Conservation (phyloP, 2,113 vertebrate genomes). For the Cyanoderma ruficeps region DNA sequence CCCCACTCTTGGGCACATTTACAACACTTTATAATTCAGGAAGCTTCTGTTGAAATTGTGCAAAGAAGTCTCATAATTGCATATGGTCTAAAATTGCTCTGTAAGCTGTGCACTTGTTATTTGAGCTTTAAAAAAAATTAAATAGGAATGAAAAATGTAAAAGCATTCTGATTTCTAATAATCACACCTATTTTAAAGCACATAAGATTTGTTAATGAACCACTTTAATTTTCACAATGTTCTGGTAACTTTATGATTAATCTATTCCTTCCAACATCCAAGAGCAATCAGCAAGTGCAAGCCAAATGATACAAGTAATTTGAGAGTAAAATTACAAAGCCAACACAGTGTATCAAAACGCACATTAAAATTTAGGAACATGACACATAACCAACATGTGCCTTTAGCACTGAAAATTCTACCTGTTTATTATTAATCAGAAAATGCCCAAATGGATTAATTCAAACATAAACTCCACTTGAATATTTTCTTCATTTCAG, state of each 20-base stretch:
- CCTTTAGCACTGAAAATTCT: background rate
- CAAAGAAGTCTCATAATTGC: background rate
- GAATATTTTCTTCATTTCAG: background rate
- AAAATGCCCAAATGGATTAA: background rate
- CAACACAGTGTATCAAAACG: background rate
- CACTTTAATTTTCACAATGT: background rate
- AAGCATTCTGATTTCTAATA: background rate
- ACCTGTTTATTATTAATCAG: background rate
- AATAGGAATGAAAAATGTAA: background rate
- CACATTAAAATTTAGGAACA: background rate
- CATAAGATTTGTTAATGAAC: background rate
- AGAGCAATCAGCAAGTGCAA: background rate
- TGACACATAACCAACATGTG: background rate
- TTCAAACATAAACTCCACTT: background rate
- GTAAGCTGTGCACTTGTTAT: background rate
- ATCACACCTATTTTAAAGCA: background rate
- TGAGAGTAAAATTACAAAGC: background rate
- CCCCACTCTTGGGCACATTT: background rate
- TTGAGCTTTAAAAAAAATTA: background rate
- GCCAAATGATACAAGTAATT: background rate
- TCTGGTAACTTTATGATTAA: background rate
- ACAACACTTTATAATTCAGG: background rate
- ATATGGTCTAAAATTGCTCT: background rate
- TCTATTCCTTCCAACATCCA: background rate
- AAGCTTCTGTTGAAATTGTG: background rate